A percentile compares a stretch with the other conserved stretches of the same genome.
Evolutionary conservation across 2,113 vertebrate genomes (phyloP).

Genomic region (Chroicocephalus ridibundus): DNA sequence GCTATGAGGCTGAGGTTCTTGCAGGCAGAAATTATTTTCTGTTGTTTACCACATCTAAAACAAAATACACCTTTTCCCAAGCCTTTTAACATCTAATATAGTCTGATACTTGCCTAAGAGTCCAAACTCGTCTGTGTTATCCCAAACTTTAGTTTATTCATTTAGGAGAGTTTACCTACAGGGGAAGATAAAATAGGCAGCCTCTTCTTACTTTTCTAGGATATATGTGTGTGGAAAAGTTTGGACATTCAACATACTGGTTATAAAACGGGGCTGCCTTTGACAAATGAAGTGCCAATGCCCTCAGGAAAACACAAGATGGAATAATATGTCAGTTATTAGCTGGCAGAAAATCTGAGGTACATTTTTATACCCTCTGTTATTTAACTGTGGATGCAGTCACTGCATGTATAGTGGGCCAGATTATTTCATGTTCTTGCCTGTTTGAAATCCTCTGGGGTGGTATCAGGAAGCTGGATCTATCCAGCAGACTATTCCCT

Average conservation of each 20-base stretch:
- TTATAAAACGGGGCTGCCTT: background rate
- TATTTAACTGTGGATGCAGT: background rate
- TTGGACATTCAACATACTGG: background rate
- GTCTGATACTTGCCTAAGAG: background rate
- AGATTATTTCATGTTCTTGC: background rate
- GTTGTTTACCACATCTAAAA: background rate
- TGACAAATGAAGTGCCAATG: background rate
- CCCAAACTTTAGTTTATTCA: background rate
- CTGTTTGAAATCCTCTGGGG: background rate
- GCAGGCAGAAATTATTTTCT: background rate
- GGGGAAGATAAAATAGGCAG: background rate
- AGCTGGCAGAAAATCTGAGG: slow-evolving; percentile 10
- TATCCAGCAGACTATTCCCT: background rate
- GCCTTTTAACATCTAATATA: background rate
- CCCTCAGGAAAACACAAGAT: background rate
- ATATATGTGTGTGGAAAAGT: background rate
- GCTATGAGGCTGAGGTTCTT: background rate
- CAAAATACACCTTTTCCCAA: background rate
- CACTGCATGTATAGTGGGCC: background rate
- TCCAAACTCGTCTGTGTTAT: background rate
- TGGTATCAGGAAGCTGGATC: background rate
- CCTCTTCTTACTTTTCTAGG: background rate
- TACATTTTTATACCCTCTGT: background rate
- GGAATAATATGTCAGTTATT: background rate
- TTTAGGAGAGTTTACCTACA: background rate